Evolutionary conservation across 2,888 invertebrate species (phyloP), one percentile per base, ranked within the genome.

Genomic region (Nemurella pictetii): DNA sequence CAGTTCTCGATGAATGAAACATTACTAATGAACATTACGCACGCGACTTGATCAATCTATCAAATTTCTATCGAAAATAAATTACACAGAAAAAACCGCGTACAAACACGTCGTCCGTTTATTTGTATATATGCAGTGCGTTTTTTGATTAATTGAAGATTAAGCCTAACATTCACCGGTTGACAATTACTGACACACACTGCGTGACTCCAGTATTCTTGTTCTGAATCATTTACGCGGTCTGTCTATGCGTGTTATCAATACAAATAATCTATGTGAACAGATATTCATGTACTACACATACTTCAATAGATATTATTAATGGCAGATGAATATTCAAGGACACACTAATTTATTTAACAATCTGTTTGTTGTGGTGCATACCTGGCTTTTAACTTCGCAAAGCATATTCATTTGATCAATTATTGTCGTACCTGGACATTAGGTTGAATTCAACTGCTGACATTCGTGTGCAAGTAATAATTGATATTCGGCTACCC

Each of bases 1-100:
- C 78, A 78, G 75, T 78, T 28, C 30, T 30, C 78, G 30, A 30
- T 78, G 78, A 78, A 78, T 78, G 78, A 78, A 78, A 78, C 78
- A 30, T 78, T 78, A 78, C 30, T 30, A 78, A 78, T 78, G 78
- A 28, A 29, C n/a, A 78, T 78, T 30, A 29, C 78, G n/a, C 78
- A 78, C 78, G 78, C 78, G 28, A 78, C 29, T 78, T 25, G 26
- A 75, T 75, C 26, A 9, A 75, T 26, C 75, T 27, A 75, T 75
- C 28, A 28, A 27, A 75, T 78, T 78, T 75, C 26, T 75, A 28
- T 75, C 29, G 78, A 78, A 30, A 78, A 78, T 78, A 78, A 27
- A 29, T 30, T 78, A 78, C n/a, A 78, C 7, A n/a, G 75, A 75
- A 75, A 75, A 55, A 55, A 55, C 55, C 55, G 55, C 55, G 55